These are phyloP conservation scores for Ifrita kowaldi DNA, from an alignment of 2,113 vertebrate species.

Conservation along the genomic window DNA sequence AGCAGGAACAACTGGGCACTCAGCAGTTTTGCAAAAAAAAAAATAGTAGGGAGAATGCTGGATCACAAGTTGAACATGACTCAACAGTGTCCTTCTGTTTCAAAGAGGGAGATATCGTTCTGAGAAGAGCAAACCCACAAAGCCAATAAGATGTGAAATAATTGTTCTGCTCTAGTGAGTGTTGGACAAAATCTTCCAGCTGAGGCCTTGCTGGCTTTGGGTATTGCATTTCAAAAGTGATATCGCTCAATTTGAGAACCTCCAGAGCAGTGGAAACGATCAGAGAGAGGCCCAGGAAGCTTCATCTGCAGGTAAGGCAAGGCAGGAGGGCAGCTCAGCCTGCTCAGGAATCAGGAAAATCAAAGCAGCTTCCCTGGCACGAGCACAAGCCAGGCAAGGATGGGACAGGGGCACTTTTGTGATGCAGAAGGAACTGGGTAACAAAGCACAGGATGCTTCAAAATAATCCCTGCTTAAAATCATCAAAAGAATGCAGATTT, in stretches of 20 bases:
- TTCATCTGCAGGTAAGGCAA: not conserved
- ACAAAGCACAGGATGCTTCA: not conserved
- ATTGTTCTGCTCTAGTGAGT: slow-evolving; percentile 10
- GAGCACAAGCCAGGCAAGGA: not conserved
- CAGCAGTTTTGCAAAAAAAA: not conserved
- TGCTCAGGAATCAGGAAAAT: not conserved
- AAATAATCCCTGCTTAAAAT: not conserved
- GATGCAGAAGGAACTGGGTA: not conserved
- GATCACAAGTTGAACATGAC: not conserved
- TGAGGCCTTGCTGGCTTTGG: not conserved
- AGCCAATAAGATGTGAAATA: slow-evolving; percentile 7
- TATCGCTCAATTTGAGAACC: not conserved
- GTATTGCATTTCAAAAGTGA: not conserved
- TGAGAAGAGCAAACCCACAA: not conserved
- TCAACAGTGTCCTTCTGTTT: not conserved
- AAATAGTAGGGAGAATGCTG: not conserved
- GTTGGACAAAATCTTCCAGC: not conserved
- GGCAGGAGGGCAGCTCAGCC: not conserved
- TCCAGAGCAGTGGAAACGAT: not conserved
- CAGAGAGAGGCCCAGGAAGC: not conserved
- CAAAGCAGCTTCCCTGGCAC: not conserved
- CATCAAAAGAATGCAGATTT: not conserved
- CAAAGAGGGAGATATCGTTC: not conserved
- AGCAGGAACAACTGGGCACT: not conserved
- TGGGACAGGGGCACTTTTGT: not conserved